Evolutionary conservation across 2,113 vertebrate genomes (phyloP), one percentile per base, ranked within the genome.

Genomic region (Megalops atlanticus): DNA sequence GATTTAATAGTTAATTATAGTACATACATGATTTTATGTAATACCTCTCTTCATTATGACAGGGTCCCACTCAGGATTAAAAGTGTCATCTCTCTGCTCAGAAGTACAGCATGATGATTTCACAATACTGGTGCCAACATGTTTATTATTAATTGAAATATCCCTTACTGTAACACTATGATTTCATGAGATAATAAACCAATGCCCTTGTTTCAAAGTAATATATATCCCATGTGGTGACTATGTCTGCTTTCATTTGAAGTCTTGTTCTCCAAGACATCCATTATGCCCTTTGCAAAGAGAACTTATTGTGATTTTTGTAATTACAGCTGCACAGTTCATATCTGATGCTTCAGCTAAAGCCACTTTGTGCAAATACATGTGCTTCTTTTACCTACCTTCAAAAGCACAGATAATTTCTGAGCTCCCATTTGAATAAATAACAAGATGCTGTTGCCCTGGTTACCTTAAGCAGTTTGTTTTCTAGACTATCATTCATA

Each of bases 371-470:
- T 16, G 38, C 33, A n/a, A 15, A 21, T 39, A 31, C 39, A 39
- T 16, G 21, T 54, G 49, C 24, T 31, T 41, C 24, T 78, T 52
- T 38, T 35, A 52, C 75, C 45, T 15, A 49, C 5, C 47, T 18
- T 16, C 75, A 72, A 24, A 27, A 35, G 10, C 77, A 68, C 47
- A 54, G 40, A 58, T 43, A 81, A 71, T 76, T 74, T 68, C 70
- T 49, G 74, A 76, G 43, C 33, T 79, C 52, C 68, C 35, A 76
- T 86, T 84, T 77, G 76, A 73, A 81, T 80, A 64, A 84, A 84
- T 80, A 80, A 79, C 70, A 72, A 40, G 76, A 36, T 45, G 24
- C 35, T 18, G 81, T 83, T 83, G 49, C 77, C 83, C 33, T 64
- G 81, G 79, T 52, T 77, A 84, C 84, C 82, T 72, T 39, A 52